Base-by-base conservation (phyloP, 2,113 vertebrate species). In the Melanotaenia duboulayi region DNA sequence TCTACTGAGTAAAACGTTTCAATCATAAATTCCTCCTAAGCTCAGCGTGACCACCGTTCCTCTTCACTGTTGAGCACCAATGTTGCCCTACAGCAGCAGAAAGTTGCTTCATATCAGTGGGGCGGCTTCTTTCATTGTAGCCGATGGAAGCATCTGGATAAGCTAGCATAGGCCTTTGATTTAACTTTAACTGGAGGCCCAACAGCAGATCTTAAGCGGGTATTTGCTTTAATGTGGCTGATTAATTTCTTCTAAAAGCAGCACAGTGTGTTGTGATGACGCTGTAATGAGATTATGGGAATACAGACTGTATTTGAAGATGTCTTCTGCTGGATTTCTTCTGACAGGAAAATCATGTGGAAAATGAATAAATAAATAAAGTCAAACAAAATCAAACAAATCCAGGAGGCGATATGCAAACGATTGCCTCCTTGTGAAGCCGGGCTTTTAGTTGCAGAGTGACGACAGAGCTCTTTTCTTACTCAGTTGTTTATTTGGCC, bases 401-500 rank as follows among this genome's bases (percentile, higher is more conserved):
- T 73, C 54, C 49, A 37, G 42, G 23, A 71, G 61, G 62, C 54
- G 4, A 48, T 61, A 25, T 63, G 70, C 24, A 71, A 67, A 71
- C 20, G 51, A 2, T 40, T n/a, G 42, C 16, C n/a, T 51, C 19
- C 48, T 11, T 64, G 57, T 68, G 54, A 81, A 63, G 73, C 42
- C 19, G 44, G 69, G 42, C 69, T 76, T 65, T 65, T 13, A 28
- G 55, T 37, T 73, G 46, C 73, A 20, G 50, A 57, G 70, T 7
- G 51, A 62, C 74, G 42, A 11, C 71, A 3, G 14, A 69, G 58
- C 76, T 63, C 73, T 14, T 28, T 68, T 78, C 69, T 60, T 10
- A 44, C 55, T 81, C 66, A 3, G 0, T 75, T 82, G 61, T 82
- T 86, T 82, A 72, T 85, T 68, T 75, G 74, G 52, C 70, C 78